Base-by-base conservation (phyloP, 2,888 invertebrate species). In the Caenorhabditis sinica region DNA sequence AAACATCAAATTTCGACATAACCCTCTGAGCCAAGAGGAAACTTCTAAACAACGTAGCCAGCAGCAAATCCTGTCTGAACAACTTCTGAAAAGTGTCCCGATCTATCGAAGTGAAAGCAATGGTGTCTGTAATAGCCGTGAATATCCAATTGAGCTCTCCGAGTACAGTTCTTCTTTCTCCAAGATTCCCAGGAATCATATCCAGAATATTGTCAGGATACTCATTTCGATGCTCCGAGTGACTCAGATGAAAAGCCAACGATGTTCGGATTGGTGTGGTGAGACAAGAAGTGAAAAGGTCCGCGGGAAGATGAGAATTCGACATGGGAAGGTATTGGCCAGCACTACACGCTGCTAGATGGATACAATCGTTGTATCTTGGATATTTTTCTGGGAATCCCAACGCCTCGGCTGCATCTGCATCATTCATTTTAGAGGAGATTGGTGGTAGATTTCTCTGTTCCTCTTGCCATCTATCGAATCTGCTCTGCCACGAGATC, bases 111-210 rank as follows among this genome's bases (percentile, higher is more conserved):
- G 97, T 97, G 98, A 98, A 99, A 0, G 99, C 99, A 93, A 99
- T 98, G 13, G 99, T 99, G 93, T 99, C 99, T 0, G 99, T 99
- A 90, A 99, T 97, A 60, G 99, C 98, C 2, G 99, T 99, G 94
- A 99, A 99, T 93, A 99, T 98, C 99, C 99, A 99, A 94, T 99
- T 99, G 83, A 99, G 94, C 94, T 99, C 98, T 65, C 99, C 99
- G 88, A 98, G 95, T 96, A 98, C 97, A 36, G 99, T 98, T 90
- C 97, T 95, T 25, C 88, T 45, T 75, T 92, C 92, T 0, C 96
- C 96, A 89, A 97, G 95, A 93, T 96, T 96, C 1, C 99, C 99
- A 9, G 98, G 98, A 91, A 99, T 97, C 94, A 96, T 96, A 88
- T 92, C 90, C 33, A 92, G 85, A 23, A 92, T 86, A 53, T 90